Conservation (phyloP, 1,140 invertebrate species). For the Hycleus cichorii region DNA sequence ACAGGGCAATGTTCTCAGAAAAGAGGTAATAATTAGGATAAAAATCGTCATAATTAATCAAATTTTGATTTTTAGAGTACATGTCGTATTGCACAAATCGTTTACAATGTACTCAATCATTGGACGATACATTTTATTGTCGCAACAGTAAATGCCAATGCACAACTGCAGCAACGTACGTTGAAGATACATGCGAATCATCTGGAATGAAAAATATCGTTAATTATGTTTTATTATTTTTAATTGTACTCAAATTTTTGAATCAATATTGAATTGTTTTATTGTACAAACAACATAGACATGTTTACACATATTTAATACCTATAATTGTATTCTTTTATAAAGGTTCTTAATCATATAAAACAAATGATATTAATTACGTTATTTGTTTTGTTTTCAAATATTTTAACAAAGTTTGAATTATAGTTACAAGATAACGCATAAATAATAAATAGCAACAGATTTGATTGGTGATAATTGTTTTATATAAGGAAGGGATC, state of each 20-base stretch:
- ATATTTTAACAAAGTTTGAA: constrained; percentile 8
- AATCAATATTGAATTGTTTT: constrained; percentile 8
- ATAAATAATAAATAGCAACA: no score
- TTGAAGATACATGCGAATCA: background rate
- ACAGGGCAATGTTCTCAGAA: constrained; percentile 1
- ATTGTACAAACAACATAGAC: constrained; percentile 16
- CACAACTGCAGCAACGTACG: background rate
- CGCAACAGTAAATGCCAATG: constrained; percentile 6
- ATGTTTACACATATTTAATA: constrained; percentile 15
- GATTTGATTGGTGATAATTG: no score
- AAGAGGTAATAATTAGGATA: background rate
- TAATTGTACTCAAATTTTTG: background rate
- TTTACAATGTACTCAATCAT: background rate
- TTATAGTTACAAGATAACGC: constrained; percentile 9
- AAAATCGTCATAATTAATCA: no score
- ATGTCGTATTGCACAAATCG: background rate
- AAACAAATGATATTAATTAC: constrained; percentile 9
- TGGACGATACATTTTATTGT: constrained; percentile 2
- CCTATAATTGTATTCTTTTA: constrained; percentile 9
- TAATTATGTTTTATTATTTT: background rate
- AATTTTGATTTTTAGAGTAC: background rate
- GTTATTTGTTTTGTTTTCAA: background rate
- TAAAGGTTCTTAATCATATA: constrained; percentile 12
- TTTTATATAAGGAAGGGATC: no score
- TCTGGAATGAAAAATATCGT: background rate